phyloP scores from a whole-genome alignment of 2,113 vertebrate species.

The Prunella himalayana region DNA sequence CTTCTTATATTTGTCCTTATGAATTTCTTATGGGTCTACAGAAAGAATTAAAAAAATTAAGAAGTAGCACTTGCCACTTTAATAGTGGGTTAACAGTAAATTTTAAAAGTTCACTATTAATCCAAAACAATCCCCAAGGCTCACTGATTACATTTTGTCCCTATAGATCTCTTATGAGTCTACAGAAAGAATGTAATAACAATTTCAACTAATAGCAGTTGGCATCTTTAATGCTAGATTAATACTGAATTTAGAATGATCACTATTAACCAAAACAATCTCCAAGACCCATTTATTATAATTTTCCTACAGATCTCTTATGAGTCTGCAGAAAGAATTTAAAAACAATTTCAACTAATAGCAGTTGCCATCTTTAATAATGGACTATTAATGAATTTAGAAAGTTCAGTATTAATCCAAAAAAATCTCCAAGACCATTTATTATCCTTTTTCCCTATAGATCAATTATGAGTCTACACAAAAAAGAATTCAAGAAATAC shows the following conservation, averaged over 20 bases:
- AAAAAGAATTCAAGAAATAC: neutral
- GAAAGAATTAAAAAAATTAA: neutral
- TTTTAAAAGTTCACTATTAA: neutral
- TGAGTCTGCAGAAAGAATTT: neutral
- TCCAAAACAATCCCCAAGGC: neutral
- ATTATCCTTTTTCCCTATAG: neutral
- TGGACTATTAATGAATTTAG: too few relatives aligned
- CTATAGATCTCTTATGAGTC: neutral
- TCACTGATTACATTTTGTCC: too few relatives aligned
- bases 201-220: neutral
- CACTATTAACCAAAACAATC: neutral
- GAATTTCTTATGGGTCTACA: neutral
- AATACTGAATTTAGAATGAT: neutral
- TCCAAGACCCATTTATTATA: neutral
- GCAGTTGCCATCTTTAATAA: neutral
- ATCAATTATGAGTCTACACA: neutral
- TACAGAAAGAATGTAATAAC: neutral
- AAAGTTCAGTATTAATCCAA: neutral
- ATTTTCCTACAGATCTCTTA: neutral
- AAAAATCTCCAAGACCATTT: neutral
- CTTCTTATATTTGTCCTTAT: neutral
- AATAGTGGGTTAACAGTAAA: neutral
- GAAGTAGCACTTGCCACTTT: neutral
- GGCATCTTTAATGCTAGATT: neutral
- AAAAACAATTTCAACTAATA: neutral